Base-by-base conservation (phyloP, 2,888 invertebrate species). In the Poecilobothrus nobilitatus region DNA sequence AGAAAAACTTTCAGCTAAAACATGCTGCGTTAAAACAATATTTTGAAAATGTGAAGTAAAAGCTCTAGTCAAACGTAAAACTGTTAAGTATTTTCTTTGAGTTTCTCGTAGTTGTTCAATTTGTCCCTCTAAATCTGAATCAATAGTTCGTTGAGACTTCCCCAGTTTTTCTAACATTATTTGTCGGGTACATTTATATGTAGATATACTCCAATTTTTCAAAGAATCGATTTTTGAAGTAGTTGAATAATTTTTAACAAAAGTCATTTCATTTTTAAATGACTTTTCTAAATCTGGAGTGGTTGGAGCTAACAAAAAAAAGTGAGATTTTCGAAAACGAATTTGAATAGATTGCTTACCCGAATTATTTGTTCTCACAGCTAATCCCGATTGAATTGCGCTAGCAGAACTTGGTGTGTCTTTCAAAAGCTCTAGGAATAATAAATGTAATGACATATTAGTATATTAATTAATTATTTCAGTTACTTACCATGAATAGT, bases 161-260 rank as follows among this genome's bases (percentile, higher is more conserved):
- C 98, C 98, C 69, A 99, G 85, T 79, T 95, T 95, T 81, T 99
- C 98, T 74, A 95, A 92, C 83, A 99, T 90, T 71, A 97, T 87
- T 81, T 99, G 98, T 76, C 94, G 92, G 8, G 98, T 98, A 80
- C 97, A 98, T 83, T 97, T 98, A 82, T 96, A 98, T 0, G 97
- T 97, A 71, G 96, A 96, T 78, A 98, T 93, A 72, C 97, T 94
- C 98, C 98, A 99, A 79, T 92, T 95, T 80, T 92, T 94, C 72
- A 98, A 85, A 70, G 91, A 89, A 80, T 97, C 97, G 78, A 98
- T 90, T 81, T 95, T 92, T 65, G 93, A 91, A 27, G 89, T 79
- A 69, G 80, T 80, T 72, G 81, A 27, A 65, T 53, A 18, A 53
- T 53, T 53, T n/a, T 53, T 53, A 4, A 53, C 53, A 53, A 12